Conservation (phyloP, 2,797 vertebrate genomes). For the Crypturellus tataupa region DNA sequence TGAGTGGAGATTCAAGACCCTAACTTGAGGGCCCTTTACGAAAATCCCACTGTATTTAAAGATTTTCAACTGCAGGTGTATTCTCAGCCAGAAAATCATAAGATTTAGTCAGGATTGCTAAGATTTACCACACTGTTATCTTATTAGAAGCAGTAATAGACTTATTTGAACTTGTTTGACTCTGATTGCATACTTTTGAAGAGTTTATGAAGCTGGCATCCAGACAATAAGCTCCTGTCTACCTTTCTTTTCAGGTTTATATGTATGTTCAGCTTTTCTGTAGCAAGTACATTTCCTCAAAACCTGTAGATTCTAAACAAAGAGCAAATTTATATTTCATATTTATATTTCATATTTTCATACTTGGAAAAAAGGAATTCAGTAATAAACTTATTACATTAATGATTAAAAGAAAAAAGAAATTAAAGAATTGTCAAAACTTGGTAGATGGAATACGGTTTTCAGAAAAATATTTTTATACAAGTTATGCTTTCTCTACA, state of each 20-base stretch:
- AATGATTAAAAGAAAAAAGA: background rate
- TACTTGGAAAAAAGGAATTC: background rate
- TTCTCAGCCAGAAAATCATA: background rate
- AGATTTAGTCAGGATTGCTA: slow-evolving; percentile 18
- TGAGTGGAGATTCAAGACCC: background rate
- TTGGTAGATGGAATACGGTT: background rate
- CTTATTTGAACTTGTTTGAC: slow-evolving; percentile 34
- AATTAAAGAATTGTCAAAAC: background rate
- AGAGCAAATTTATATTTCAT: background rate
- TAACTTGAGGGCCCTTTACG: background rate
- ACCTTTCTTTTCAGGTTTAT: slow-evolving; percentile 36
- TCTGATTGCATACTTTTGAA: background rate
- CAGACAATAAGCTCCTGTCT: slow-evolving; percentile 55
- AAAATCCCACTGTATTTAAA: background rate
- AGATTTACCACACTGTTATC: slow-evolving; percentile 50
- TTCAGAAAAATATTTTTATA: background rate
- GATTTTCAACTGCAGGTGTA: background rate
- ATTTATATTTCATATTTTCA: no score
- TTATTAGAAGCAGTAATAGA: slow-evolving; percentile 48
- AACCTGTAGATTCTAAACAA: background rate
- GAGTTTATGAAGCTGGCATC: slow-evolving; percentile 5
- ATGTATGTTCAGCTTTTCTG: slow-evolving; percentile 33
- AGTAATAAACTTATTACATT: background rate
- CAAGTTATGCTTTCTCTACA: no score
- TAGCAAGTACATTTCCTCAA: slow-evolving; percentile 7